Base-by-base conservation (phyloP, 1,140 invertebrate species). In the Drosophila sulfurigaster region DNA sequence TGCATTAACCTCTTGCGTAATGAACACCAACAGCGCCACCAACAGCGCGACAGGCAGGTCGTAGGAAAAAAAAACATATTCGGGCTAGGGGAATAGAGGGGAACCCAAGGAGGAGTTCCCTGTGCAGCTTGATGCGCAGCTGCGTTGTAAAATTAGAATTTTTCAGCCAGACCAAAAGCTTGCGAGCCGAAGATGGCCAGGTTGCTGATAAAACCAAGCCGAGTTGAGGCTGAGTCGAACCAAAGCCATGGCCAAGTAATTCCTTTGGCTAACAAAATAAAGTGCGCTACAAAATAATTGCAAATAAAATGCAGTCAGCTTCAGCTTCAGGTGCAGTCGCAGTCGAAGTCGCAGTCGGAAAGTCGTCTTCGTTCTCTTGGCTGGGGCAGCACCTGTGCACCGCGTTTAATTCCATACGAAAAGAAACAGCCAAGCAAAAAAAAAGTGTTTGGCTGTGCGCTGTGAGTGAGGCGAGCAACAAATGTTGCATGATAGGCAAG, bases 1-100 rank as follows among this genome's bases (percentile, higher is more conserved):
- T 89, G 83, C 83, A 88, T 88, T 88, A 82, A 88, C 83, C 83
- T 89, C 70, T 87, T 89, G 83, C 83, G 83, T 88, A 88, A 88
- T 88, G 85, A 88, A 88, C 83, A 88, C 83, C 83, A 88, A 88
- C 83, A 88, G 85, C 74, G 85, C 83, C 83, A 88, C 83, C 83
- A 88, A 89, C 83, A 77, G 81, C 66, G 83, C 51, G 28, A 78
- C 64, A 76, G 67, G 70, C 65, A 74, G 70, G 57, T 56, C 74
- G 69, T 2, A 41, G 8, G 20, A 25, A 25, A 4, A 25, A 43
- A 43, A 38, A 13, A 43, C 13, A 43, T 43, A 25, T 43, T n/a
- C 5, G 35, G 16, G 15, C n/a, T 56, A 38, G 48, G 46, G 59
- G 15, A 49, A 60, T 49, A 28, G 2, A 13, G 35, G 7, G 15